A percentile compares a stretch with the other conserved stretches of the same genome.
Evolutionary conservation across 2,888 invertebrate genomes (phyloP).

Genomic region (Ommatoiulus sabulosus): DNA sequence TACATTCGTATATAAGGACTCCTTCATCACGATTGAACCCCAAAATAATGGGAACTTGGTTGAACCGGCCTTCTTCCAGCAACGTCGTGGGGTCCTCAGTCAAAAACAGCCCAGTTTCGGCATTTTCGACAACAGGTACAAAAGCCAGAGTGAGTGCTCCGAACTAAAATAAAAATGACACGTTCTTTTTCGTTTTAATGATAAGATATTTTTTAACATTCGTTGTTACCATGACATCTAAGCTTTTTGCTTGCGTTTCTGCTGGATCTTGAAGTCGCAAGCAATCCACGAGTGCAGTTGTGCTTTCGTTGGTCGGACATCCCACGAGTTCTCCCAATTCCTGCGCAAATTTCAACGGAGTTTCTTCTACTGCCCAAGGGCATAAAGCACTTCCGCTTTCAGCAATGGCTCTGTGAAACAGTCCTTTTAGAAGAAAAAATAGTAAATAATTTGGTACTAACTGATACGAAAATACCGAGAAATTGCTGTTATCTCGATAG

Average conservation of each 20-base stretch:
- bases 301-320: conserved; percentile 37
- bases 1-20: conserved; percentile 33
- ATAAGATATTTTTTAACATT: not conserved
- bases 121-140: conserved; percentile 52
- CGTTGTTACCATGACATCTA: not conserved
- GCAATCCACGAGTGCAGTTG: conserved; percentile 10
- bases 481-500: too few relatives aligned
- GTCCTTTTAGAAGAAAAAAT: conserved; percentile 20
- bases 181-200: too few relatives aligned
- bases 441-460: not conserved
- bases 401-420: conserved; percentile 53
- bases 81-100: conserved; percentile 49
- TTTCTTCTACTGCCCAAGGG: not conserved
- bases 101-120: conserved; percentile 14
- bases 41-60: conserved; percentile 51
- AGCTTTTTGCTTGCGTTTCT: not conserved
- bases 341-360: not conserved
- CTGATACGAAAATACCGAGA: not conserved
- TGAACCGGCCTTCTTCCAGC: conserved; percentile 52
- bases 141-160: not conserved
- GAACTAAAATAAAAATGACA: not conserved
- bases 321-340: not conserved
- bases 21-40: conserved; percentile 53
- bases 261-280: not conserved
- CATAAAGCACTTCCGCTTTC: conserved; percentile 51